Evolutionary conservation across 2,888 invertebrate genomes (phyloP), one percentile per base, ranked within the genome.

Genomic region (Hermaeophaga mercurialis): DNA sequence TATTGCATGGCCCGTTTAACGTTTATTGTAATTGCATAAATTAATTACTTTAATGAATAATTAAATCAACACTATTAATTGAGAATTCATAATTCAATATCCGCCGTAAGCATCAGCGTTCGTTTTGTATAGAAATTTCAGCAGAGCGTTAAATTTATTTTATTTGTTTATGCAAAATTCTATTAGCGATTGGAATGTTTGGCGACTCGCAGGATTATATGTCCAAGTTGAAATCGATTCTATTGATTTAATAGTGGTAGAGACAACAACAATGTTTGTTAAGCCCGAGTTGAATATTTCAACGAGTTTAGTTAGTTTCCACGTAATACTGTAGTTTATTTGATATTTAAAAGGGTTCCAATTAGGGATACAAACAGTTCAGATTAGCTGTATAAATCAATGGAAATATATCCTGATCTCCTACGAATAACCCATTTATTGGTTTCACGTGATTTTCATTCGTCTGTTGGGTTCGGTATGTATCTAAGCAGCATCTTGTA

Each of bases 51-150:
- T 43, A 17, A 6, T 58, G 49, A 61, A 61, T 58, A 54, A 56
- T 56, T 58, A 45, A 58, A 61, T 58, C 53, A 55, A 46, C 49
- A 44, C 50, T 48, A 61, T 58, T 58, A 54, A 61, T 61, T 61
- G 57, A 38, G 48, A 52, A 58, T 61, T 55, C 17, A 55, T 55
- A 52, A 61, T 61, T 61, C 55, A 61, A 55, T 60, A 60, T 52
- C 52, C 24, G 57, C 15, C 36, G 48, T 45, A 38, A 41, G 43
- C n/a, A 34, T 9, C 48, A 44, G 45, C 36, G 31, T 55, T 55
- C 45, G 45, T 59, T 56, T 59, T 36, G 11, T 36, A 12, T 24
- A 22, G 43, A 24, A 43, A 43, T 43, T 43, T 43, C 43, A 48
- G 46, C 41, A 22, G 28, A 52, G 24, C 53, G 53, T 54, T 54